Percentiles rank a stretch among this genome's conserved stretches.
Conservation (phyloP, 2,888 invertebrate species). For the Drosophila neotestacea region DNA sequence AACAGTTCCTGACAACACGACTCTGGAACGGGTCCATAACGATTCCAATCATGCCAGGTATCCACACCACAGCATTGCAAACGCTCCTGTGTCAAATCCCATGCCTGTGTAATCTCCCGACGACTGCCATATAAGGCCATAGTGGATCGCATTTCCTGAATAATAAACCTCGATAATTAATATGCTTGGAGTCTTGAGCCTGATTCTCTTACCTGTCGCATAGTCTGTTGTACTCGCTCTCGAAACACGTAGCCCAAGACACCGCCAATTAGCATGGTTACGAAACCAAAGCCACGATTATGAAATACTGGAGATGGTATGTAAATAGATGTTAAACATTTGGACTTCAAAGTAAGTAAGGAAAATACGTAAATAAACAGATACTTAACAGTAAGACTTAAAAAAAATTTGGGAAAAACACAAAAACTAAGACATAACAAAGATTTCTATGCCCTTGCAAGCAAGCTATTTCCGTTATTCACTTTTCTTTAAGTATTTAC, state of each 20-base stretch:
- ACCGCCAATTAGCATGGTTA: conserved; percentile 95
- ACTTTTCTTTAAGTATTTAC: too few species aligned
- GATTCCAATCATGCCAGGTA: conserved; percentile 91
- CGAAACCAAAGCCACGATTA: conserved; percentile 94
- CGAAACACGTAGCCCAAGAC: conserved; percentile 96
- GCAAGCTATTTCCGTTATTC: neutral
- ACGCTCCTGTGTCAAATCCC: conserved; percentile 95
- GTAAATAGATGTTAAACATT: conserved; percentile 32
- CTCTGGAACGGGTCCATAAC: conserved; percentile 89
- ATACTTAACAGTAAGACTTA: neutral
- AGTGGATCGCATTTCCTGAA: conserved; percentile 90
- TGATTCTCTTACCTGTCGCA: conserved; percentile 87
- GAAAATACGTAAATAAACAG: conserved; percentile 4
- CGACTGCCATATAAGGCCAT: conserved; percentile 90
- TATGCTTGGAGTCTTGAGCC: neutral
- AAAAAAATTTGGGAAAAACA: conserved; percentile 6
- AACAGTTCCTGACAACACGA: conserved; percentile 91
- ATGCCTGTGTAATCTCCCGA: conserved; percentile 90
- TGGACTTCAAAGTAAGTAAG: neutral
- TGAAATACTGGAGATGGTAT: conserved; percentile 90
- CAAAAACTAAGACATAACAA: neutral
- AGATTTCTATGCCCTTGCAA: conserved; percentile 11
- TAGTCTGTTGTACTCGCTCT: conserved; percentile 91
- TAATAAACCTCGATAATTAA: neutral
- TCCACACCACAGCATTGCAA: conserved; percentile 94